A percentile compares a stretch with the other conserved stretches of the same genome.
These are phyloP conservation scores for Plagodis pulveraria DNA, from an alignment of 2,888 invertebrate genomes.

Conservation along the genomic window DNA sequence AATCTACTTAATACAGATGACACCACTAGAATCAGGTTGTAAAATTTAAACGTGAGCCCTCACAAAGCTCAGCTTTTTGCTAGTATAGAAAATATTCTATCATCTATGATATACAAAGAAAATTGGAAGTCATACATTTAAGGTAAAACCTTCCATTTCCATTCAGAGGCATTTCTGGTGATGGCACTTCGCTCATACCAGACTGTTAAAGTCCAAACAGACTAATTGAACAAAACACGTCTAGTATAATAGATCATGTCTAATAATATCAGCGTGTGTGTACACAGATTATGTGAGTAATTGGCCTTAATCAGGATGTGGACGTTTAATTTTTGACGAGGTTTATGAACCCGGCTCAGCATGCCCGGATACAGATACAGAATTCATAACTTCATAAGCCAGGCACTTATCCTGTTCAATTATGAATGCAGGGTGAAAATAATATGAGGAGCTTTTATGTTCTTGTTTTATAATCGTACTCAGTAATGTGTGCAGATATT, in stretches of 20 bases:
- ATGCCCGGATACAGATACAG: conserved; percentile 24
- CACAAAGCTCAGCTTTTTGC: too few species aligned
- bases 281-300: conserved; percentile 26
- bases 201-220: neutral
- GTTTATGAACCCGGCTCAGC: conserved; percentile 21
- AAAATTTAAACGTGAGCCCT: too few species aligned
- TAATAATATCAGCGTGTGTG: conserved; percentile 14
- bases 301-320: conserved; percentile 40
- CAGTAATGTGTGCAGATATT: too few species aligned
- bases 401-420: conserved; percentile 11
- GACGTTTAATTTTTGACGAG: conserved; percentile 33
- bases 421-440: conserved; percentile 9
- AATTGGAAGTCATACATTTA: too few species aligned
- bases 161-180: too few species aligned
- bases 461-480: too few species aligned
- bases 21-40: too few species aligned
- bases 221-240: conserved; percentile 21
- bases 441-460: neutral
- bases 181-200: too few species aligned
- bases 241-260: conserved; percentile 20
- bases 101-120: too few species aligned
- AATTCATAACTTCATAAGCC: conserved; percentile 8
- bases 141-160: too few species aligned
- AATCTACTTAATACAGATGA: too few species aligned
- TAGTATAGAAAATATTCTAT: too few species aligned